These are phyloP conservation scores for Sphecodes monilicornis DNA, from an alignment of 2,888 invertebrate species.

Conservation along the genomic window DNA sequence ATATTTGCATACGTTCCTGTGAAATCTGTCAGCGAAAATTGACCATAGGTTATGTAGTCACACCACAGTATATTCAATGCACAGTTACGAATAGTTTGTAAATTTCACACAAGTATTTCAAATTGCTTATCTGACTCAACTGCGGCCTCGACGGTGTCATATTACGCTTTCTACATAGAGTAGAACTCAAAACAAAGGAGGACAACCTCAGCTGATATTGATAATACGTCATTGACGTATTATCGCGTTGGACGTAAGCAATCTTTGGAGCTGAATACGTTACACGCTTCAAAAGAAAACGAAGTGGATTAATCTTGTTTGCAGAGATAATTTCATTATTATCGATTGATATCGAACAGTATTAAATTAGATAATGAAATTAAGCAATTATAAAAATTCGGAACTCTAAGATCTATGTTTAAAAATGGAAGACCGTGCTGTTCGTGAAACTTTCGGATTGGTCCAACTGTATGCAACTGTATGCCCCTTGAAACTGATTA, in stretches of 20 bases:
- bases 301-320: background rate
- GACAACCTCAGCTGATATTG: background rate
- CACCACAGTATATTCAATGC: background rate
- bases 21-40: background rate
- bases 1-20: background rate
- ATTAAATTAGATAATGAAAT: background rate
- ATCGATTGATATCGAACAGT: background rate
- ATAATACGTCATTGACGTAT: background rate
- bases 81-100: background rate
- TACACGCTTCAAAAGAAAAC: background rate
- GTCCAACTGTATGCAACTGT: no score
- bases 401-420: no score
- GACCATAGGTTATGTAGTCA: background rate
- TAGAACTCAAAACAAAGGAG: no score
- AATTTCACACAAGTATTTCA: background rate
- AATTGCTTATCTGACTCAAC: background rate
- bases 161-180: no score
- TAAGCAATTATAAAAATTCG: no score
- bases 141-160: no score
- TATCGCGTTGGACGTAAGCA: background rate
- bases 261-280: background rate
- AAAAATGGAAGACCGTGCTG: no score
- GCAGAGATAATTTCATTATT: background rate
- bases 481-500: no score
- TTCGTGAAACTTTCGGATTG: no score